Conservation (phyloP, 2,113 vertebrate species). For the Nipponia nippon region DNA sequence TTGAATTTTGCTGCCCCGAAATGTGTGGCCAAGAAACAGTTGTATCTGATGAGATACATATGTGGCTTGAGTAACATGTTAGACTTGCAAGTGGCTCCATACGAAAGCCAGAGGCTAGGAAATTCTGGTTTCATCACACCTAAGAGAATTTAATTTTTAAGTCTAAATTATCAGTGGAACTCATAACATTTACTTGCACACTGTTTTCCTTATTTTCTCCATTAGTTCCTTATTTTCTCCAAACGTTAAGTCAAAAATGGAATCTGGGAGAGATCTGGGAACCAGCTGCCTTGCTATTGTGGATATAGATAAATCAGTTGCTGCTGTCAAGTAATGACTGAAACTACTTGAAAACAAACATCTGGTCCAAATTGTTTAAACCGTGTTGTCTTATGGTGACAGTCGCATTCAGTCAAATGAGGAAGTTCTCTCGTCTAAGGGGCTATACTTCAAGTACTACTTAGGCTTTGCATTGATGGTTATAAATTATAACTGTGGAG, state of each 20-base stretch:
- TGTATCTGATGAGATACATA: not conserved
- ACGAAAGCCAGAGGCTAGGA: not conserved
- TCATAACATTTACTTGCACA: not conserved
- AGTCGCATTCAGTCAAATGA: not conserved
- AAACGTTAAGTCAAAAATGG: slow-evolving; percentile 72
- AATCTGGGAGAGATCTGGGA: slow-evolving; percentile 77
- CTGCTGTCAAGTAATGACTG: not conserved
- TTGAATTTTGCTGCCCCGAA: not conserved
- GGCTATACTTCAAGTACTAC: not conserved
- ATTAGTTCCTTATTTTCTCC: slow-evolving; percentile 62
- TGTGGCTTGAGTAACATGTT: not conserved
- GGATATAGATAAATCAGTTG: not conserved
- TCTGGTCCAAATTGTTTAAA: not conserved
- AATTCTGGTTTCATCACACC: not conserved
- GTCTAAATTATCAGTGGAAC: not conserved
- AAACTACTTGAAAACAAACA: not conserved
- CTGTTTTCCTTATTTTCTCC: not conserved
- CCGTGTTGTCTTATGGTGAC: not conserved
- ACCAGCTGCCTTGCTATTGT: slow-evolving; percentile 71
- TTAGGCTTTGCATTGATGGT: not conserved
- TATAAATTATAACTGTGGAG: not conserved
- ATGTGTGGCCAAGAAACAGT: not conserved
- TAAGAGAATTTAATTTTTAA: not conserved
- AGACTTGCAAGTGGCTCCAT: not conserved
- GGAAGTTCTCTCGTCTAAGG: not conserved